Evolutionary conservation across 2,113 vertebrate species (phyloP).

Genomic region (Apodemus speciosus): DNA sequence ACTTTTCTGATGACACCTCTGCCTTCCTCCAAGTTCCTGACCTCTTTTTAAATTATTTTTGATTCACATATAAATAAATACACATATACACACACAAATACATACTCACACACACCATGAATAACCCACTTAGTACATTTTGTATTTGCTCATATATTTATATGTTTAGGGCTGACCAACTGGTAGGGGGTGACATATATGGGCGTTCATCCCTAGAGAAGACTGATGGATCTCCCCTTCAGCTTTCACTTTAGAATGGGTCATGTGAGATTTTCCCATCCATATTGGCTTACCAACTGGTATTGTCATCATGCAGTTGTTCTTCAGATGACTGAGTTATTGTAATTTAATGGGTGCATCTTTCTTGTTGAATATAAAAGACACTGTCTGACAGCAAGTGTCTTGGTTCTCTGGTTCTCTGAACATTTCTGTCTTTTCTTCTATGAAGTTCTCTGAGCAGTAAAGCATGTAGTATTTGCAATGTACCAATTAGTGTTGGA

Average conservation of each 20-base stretch:
- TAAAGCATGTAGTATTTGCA: background rate
- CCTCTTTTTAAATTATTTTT: background rate
- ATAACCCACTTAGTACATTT: background rate
- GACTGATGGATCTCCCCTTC: background rate
- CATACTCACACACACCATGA: no score
- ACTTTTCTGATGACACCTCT: background rate
- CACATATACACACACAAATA: no score
- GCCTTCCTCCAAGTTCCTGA: background rate
- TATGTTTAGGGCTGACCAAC: background rate
- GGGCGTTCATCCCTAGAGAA: background rate
- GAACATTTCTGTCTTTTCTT: no score
- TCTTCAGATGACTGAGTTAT: no score
- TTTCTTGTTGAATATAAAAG: no score
- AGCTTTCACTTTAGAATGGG: background rate
- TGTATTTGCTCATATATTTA: background rate
- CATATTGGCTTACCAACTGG: background rate
- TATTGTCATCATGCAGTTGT: no score
- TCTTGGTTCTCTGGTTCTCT: no score
- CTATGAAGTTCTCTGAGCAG: no score
- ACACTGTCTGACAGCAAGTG: no score
- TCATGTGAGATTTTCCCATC: background rate
- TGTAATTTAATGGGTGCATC: no score
- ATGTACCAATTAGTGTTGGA: background rate
- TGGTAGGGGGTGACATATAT: background rate
- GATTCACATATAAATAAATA: background rate